Conservation (phyloP, 2,797 vertebrate genomes). For the Tragelaphus oryx region DNA sequence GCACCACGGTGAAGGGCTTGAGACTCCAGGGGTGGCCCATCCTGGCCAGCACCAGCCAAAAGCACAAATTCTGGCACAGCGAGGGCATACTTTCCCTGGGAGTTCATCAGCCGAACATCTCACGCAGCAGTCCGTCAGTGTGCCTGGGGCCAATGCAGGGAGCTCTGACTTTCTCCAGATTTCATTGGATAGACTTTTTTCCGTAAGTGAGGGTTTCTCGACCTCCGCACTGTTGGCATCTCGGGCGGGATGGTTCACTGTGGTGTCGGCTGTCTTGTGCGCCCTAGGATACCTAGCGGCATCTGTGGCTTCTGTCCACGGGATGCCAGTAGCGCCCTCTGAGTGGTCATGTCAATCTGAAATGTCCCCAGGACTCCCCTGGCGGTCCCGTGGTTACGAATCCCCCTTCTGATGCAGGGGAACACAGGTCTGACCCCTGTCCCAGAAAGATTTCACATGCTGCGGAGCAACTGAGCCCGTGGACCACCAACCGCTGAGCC, state of each 20-base stretch:
- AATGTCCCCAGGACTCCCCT: neutral
- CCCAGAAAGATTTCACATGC: neutral
- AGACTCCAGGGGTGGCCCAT: neutral
- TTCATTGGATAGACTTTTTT: neutral
- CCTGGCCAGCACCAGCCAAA: neutral
- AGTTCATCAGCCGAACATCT: fast-evolving
- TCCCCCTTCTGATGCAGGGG: neutral
- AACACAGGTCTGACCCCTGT: neutral
- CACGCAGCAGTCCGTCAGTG: fast-evolving
- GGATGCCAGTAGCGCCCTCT: too few species aligned
- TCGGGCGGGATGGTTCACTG: neutral
- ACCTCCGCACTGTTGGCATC: fast-evolving
- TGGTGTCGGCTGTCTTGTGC: neutral
- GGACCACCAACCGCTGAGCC: neutral
- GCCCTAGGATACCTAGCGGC: fast-evolving
- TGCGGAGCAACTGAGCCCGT: fast-evolving
- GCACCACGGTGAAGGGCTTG: neutral
- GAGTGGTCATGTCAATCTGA: too few species aligned
- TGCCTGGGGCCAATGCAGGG: fast-evolving
- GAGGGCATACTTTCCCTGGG: neutral
- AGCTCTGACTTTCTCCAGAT: neutral
- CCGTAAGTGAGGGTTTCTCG: neutral
- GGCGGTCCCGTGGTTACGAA: neutral
- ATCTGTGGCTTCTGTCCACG: neutral
- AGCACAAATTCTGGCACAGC: neutral